These are phyloP conservation scores for Hippocampus zosterae DNA, from an alignment of 2,113 vertebrate genomes.

Conservation along the genomic window DNA sequence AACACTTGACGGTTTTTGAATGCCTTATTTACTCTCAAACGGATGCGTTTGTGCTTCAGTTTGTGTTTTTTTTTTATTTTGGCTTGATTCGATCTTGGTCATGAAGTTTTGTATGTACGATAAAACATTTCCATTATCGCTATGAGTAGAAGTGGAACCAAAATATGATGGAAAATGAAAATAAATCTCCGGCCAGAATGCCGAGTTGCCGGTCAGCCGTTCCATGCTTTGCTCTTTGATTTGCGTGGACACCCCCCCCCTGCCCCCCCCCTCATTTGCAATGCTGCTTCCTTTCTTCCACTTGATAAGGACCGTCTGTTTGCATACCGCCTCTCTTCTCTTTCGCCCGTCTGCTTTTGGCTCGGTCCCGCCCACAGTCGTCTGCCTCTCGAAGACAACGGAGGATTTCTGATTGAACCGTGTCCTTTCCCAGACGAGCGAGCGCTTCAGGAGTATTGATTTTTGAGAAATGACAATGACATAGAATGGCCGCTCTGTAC, in stretches of 20 bases:
- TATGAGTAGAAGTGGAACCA: too few relatives aligned
- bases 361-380: conserved; percentile 3
- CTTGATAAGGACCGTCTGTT: conserved; percentile 32
- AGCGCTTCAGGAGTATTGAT: conserved; percentile 14
- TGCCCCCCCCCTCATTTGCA: neutral
- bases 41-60: too few relatives aligned
- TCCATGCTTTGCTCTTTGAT: neutral
- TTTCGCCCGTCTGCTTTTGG: conserved; percentile 27
- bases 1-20: too few relatives aligned
- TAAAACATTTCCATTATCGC: too few relatives aligned
- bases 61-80: conserved; percentile 3
- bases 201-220: too few relatives aligned
- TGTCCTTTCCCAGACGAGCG: conserved; percentile 45
- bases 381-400: conserved; percentile 25
- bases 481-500: conserved; percentile 35
- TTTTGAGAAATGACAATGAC: conserved; percentile 36
- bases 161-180: too few relatives aligned
- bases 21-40: too few relatives aligned
- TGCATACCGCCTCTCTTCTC: conserved; percentile 41
- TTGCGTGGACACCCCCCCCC: neutral
- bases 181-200: too few relatives aligned
- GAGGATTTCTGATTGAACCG: conserved; percentile 39
- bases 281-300: conserved; percentile 6
- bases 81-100: neutral
- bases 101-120: conserved; percentile 10